phyloP scores from a whole-genome alignment of 2,797 vertebrate species.

The Numenius phaeopus region DNA sequence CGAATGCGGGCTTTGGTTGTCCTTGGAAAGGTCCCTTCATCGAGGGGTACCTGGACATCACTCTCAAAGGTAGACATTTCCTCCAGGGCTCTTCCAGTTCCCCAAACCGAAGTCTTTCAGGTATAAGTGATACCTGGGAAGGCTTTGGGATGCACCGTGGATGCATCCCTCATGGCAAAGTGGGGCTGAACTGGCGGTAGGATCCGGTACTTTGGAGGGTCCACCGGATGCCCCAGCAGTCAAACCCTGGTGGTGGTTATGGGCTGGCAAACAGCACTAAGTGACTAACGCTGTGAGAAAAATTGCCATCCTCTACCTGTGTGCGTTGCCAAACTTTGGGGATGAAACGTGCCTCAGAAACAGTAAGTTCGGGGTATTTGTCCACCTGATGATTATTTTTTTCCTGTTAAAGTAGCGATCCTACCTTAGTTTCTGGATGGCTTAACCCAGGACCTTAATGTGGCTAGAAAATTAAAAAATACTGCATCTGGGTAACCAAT shows the following conservation, averaged over 20 bases:
- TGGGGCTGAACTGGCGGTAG: background rate
- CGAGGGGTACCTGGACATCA: rapidly evolving
- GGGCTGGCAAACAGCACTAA: background rate
- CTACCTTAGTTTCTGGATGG: background rate
- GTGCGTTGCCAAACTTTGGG: background rate
- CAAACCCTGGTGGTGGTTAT: background rate
- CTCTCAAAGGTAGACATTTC: background rate
- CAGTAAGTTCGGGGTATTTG: background rate
- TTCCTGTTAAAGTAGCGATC: rapidly evolving
- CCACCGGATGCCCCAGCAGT: background rate
- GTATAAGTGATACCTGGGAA: background rate
- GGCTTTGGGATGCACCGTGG: background rate
- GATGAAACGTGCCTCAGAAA: background rate
- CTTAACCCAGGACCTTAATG: background rate
- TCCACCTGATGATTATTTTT: too few species aligned
- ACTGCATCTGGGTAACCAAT: background rate
- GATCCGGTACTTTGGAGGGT: background rate
- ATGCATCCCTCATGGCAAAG: background rate
- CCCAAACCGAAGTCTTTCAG: background rate
- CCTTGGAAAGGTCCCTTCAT: background rate
- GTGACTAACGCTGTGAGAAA: background rate
- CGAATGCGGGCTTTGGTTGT: background rate
- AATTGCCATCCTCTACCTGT: background rate
- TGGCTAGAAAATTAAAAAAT: background rate
- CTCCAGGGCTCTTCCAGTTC: background rate